These are phyloP conservation scores for Margarornis squamiger DNA, from an alignment of 2,797 vertebrate genomes.

Conservation along the genomic window DNA sequence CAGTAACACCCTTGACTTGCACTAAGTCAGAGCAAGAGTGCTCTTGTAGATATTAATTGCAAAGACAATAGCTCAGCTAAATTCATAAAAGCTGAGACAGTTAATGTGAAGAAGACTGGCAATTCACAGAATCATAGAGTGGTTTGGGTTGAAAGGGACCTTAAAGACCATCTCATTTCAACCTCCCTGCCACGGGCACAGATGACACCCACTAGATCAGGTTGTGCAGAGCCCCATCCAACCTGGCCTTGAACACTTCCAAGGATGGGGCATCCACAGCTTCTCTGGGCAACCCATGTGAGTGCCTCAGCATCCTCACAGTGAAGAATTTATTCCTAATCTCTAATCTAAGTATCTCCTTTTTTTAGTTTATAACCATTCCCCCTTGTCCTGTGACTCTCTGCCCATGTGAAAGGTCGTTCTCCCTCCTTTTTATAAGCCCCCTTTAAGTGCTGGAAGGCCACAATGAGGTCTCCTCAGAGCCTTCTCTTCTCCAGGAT, in stretches of 20 bases:
- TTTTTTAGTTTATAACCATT: not conserved
- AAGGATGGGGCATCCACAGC: not conserved
- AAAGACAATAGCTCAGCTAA: not conserved
- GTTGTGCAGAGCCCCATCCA: not conserved
- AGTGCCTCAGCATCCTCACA: not conserved
- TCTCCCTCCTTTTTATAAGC: not conserved
- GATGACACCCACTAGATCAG: not conserved
- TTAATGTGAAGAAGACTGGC: not conserved
- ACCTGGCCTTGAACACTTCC: not conserved
- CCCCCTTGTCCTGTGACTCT: not conserved
- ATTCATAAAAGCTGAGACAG: not conserved
- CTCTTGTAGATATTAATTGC: not conserved
- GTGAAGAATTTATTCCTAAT: not conserved
- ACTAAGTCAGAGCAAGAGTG: not conserved
- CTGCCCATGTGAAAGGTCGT: rapidly evolving
- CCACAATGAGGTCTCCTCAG: rapidly evolving
- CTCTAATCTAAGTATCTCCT: not conserved
- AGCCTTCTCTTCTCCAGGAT: not conserved
- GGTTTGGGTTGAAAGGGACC: not conserved
- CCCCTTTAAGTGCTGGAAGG: not conserved
- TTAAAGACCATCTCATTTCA: not conserved
- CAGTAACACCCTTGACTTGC: not conserved
- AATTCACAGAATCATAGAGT: not conserved
- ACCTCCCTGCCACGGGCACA: not conserved
- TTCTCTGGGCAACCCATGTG: not conserved